Conservation (phyloP, 1,140 invertebrate species). For the Pachyrhynchus sulphureomaculatus region DNA sequence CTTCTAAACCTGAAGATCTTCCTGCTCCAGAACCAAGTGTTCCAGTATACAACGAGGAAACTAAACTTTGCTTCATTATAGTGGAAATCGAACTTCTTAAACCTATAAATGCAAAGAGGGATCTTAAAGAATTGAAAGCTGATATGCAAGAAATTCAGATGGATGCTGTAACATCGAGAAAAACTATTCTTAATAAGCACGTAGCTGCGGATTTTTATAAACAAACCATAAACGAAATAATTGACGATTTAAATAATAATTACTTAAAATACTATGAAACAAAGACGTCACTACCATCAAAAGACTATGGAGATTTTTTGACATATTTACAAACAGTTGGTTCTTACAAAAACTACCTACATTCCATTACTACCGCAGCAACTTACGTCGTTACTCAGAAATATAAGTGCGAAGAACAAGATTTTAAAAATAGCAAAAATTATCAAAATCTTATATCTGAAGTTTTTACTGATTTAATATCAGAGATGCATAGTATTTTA, state of each 20-base stretch:
- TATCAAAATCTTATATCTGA: constrained; percentile 37
- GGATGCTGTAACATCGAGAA: constrained; percentile 5
- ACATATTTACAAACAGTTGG: constrained; percentile 36
- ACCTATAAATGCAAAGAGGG: constrained; percentile 29
- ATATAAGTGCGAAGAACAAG: constrained; percentile 22
- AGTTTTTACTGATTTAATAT: constrained; percentile 35
- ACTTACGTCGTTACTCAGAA: constrained; percentile 31
- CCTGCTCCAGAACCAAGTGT: constrained; percentile 37
- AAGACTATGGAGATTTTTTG: constrained; percentile 33
- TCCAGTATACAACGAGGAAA: constrained; percentile 37
- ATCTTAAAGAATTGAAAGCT: constrained; percentile 36
- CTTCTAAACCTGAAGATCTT: constrained; percentile 21
- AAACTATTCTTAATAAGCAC: constrained; percentile 18
- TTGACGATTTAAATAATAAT: constrained; percentile 26
- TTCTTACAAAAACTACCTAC: constrained; percentile 37
- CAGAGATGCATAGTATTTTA: constrained; percentile 36
- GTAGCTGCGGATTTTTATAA: constrained; percentile 29
- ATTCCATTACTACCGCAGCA: constrained; percentile 32
- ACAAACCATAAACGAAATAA: constrained; percentile 20
- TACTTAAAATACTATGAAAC: constrained; percentile 23
- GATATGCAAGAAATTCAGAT: constrained; percentile 2
- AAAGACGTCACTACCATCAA: not conserved
- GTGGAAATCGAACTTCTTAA: constrained; percentile 42
- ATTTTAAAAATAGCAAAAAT: constrained; percentile 19
- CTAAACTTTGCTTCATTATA: constrained; percentile 40